A percentile compares a stretch with the other conserved stretches of the same genome.
phyloP scores from a whole-genome alignment of 2,888 invertebrate genomes.

The Drosophila vallismaia region DNA sequence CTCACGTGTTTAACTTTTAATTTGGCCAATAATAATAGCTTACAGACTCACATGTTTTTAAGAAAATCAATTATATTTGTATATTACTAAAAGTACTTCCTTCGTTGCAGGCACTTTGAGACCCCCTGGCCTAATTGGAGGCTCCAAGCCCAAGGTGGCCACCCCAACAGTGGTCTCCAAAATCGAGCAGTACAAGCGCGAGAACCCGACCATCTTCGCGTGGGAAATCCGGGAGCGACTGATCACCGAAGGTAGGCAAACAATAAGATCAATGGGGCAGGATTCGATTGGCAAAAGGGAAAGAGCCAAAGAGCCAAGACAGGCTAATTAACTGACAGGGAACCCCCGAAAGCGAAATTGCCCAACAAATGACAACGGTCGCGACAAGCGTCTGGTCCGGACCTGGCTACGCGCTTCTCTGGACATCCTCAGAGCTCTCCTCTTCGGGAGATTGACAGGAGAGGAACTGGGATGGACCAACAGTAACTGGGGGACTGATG shows the following conservation, averaged over 20 bases:
- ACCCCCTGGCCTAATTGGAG: constrained; percentile 96
- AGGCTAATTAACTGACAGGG: constrained; percentile 75
- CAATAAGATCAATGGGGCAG: constrained; percentile 40
- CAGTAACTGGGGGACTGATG: constrained; percentile 60
- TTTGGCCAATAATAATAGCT: not conserved
- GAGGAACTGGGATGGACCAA: constrained; percentile 2
- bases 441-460: constrained; percentile 14
- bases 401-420: constrained; percentile 32
- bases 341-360: constrained; percentile 77
- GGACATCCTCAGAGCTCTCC: not conserved
- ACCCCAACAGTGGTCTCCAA: constrained; percentile 98
- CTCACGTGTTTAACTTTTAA: not conserved
- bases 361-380: constrained; percentile 44
- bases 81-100: not conserved
- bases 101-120: constrained; percentile 90
- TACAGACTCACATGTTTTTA: not conserved
- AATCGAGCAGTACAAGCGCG: constrained; percentile 98
- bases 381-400: constrained; percentile 35
- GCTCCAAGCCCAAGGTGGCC: constrained; percentile 98
- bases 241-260: constrained; percentile 94
- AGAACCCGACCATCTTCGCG: constrained; percentile 99
- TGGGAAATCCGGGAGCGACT: constrained; percentile 99
- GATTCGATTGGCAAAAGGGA: constrained; percentile 1
- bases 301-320: constrained; percentile 14
- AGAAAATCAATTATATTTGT: not conserved